phyloP scores from a whole-genome alignment of 23 tunicate species.

The Diplosoma virens region DNA sequence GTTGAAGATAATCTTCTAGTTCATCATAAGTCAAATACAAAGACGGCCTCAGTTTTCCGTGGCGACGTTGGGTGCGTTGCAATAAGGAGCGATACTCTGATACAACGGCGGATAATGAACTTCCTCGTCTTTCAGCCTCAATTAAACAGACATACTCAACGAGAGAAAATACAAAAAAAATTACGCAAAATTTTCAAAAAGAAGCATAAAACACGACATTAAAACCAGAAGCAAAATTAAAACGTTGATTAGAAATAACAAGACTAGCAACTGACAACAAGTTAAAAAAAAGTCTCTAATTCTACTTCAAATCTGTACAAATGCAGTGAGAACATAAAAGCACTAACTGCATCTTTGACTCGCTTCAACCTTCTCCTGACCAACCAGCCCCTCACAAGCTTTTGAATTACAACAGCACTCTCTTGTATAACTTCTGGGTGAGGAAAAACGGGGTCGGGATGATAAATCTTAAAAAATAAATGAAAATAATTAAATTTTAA shows the following conservation, averaged over 20 bases:
- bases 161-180: no score
- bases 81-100: constrained; percentile 30
- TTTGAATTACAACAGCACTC: constrained; percentile 51
- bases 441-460: constrained; percentile 48
- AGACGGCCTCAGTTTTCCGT: constrained; percentile 44
- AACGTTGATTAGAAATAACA: not conserved
- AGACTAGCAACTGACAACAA: not conserved
- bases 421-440: constrained; percentile 40
- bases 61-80: constrained; percentile 43
- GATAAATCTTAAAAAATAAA: constrained; percentile 33
- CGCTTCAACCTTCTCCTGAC: constrained; percentile 14
- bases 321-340: no score
- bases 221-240: no score
- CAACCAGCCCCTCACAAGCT: constrained; percentile 47
- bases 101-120: constrained; percentile 24
- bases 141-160: no score
- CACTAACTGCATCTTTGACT: constrained; percentile 1
- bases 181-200: no score
- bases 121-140: constrained; percentile 14
- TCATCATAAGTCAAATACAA: constrained; percentile 36
- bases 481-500: no score
- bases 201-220: no score
- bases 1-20: constrained; percentile 33
- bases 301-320: no score
- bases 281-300: no score